A percentile compares a stretch with the other conserved stretches of the same genome.
Evolutionary conservation across 1,140 invertebrate species (phyloP).

Genomic region (Pogonomyrmex barbatus): DNA sequence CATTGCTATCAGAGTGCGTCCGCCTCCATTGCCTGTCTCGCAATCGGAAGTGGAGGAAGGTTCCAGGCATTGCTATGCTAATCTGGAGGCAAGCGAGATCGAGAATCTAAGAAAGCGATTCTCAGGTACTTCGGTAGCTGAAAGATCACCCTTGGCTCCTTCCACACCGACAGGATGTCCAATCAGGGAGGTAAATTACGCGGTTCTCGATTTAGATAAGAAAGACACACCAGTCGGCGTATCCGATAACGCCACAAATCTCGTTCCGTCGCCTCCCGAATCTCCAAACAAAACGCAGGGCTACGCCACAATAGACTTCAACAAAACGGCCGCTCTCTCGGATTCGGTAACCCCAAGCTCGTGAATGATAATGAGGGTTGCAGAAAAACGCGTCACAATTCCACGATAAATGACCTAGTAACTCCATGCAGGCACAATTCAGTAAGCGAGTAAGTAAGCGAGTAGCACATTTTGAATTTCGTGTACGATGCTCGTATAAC

Average conservation of each 20-base stretch:
- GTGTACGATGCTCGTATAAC: slow-evolving; percentile 43
- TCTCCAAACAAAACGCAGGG: slow-evolving; percentile 88
- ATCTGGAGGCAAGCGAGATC: slow-evolving; percentile 88
- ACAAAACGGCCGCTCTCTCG: slow-evolving; percentile 95
- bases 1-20: slow-evolving; percentile 41
- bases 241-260: slow-evolving; percentile 72
- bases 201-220: slow-evolving; percentile 90
- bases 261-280: slow-evolving; percentile 84
- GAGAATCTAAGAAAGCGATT: slow-evolving; percentile 85
- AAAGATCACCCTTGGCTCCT: slow-evolving; percentile 85
- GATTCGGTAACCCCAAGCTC: slow-evolving; percentile 87
- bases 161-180: slow-evolving; percentile 84
- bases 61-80: slow-evolving; percentile 88
- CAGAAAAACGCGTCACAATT: slow-evolving; percentile 89
- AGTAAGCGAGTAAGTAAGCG: slow-evolving; percentile 88
- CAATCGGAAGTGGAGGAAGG: slow-evolving; percentile 81
- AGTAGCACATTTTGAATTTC: slow-evolving; percentile 82
- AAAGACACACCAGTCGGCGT: slow-evolving; percentile 72
- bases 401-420: slow-evolving; percentile 87
- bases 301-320: slow-evolving; percentile 97
- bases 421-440: slow-evolving; percentile 86
- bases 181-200: slow-evolving; percentile 91
- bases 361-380: slow-evolving; percentile 87
- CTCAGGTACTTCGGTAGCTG: slow-evolving; percentile 80
- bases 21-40: slow-evolving; percentile 73